These are phyloP conservation scores for Oxygymnocypris stewartii DNA, from an alignment of 2,113 vertebrate genomes.

Conservation along the genomic window DNA sequence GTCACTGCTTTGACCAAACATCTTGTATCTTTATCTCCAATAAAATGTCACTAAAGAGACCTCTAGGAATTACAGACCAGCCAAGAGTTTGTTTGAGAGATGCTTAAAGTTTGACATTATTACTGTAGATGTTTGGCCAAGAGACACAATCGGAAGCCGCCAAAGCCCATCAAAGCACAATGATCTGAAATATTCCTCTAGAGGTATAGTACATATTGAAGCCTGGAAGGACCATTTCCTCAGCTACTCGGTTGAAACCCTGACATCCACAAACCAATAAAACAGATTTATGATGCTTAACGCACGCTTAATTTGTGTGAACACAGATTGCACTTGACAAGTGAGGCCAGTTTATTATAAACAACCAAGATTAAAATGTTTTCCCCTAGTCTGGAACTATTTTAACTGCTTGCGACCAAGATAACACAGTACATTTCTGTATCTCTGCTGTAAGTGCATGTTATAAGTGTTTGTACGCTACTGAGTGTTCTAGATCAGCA, in stretches of 20 bases:
- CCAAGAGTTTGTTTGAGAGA: background rate
- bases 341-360: background rate
- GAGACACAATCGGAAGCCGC: background rate
- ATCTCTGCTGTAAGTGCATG: background rate
- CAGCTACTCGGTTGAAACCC: background rate
- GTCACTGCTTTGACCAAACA: background rate
- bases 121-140: background rate
- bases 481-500: background rate
- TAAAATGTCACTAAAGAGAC: background rate
- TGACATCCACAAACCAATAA: background rate
- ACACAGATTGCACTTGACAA: background rate
- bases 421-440: background rate
- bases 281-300: background rate
- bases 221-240: background rate
- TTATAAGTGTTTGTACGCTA: background rate
- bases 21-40: background rate
- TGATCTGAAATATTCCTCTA: background rate
- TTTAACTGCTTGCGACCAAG: background rate
- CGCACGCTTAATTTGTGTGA: background rate
- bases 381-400: background rate
- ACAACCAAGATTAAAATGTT: background rate
- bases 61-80: background rate
- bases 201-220: background rate
- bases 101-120: background rate
- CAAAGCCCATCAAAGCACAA: background rate